Conservation (phyloP, 2,888 invertebrate genomes). For the Heteromyza rotundicornis region DNA sequence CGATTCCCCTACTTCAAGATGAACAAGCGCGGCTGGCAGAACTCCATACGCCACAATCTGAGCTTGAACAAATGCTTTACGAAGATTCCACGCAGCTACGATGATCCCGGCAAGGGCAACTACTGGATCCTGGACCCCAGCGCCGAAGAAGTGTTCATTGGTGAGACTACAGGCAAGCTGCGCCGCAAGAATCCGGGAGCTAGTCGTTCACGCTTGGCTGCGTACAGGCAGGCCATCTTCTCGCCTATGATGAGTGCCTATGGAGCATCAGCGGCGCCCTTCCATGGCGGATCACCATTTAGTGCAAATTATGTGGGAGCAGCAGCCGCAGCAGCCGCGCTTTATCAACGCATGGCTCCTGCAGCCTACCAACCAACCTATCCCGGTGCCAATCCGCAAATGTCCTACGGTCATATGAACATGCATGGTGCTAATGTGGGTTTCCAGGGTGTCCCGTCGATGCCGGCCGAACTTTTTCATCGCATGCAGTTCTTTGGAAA, state of each 20-base stretch:
- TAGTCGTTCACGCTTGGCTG: constrained; percentile 85
- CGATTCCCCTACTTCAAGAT: constrained; percentile 98
- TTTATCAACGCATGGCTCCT: constrained; percentile 57
- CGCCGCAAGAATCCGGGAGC: constrained; percentile 89
- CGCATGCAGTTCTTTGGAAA: constrained; percentile 62
- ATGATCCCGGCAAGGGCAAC: constrained; percentile 99
- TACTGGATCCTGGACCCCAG: constrained; percentile 99
- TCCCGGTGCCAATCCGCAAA: constrained; percentile 33
- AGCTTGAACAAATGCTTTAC: constrained; percentile 98
- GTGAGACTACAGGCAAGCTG: constrained; percentile 95
- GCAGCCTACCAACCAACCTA: constrained; percentile 44
- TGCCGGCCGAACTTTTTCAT: constrained; percentile 62
- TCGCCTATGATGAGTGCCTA: constrained; percentile 52
- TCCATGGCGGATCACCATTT: constrained; percentile 40
- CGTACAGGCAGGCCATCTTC: constrained; percentile 73
- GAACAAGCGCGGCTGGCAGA: constrained; percentile 99
- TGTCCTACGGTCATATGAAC: constrained; percentile 28
- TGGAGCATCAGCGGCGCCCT: constrained; percentile 42
- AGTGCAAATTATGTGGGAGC: constrained; percentile 38
- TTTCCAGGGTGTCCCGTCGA: constrained; percentile 18
- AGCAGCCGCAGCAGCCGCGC: constrained; percentile 54
- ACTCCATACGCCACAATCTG: constrained; percentile 96
- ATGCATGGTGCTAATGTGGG: constrained; percentile 14
- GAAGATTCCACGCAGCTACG: constrained; percentile 95
- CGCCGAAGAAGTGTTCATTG: constrained; percentile 98